Conservation (phyloP, 1,140 invertebrate genomes). For the Camponotus vicinus region DNA sequence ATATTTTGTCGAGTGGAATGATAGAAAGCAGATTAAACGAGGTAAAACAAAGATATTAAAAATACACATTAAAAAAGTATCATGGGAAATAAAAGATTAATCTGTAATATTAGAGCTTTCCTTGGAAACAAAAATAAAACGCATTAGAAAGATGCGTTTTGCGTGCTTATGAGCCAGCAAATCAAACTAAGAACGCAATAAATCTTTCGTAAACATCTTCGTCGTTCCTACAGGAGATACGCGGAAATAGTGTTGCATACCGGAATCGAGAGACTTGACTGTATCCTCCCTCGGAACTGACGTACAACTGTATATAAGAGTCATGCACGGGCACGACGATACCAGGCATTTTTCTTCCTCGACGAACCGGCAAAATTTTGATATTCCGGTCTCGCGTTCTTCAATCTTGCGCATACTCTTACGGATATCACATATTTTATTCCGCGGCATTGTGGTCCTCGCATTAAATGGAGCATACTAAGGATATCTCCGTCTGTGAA, state of each 20-base stretch:
- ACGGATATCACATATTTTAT: constrained; percentile 54
- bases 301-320: constrained; percentile 49
- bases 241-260: not conserved
- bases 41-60: not conserved
- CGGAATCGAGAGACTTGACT: constrained; percentile 17
- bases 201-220: constrained; percentile 29
- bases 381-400: constrained; percentile 49
- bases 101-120: not conserved
- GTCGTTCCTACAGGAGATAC: constrained; percentile 4
- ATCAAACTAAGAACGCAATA: constrained; percentile 50
- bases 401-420: constrained; percentile 62
- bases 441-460: constrained; percentile 45
- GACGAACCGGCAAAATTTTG: constrained; percentile 64
- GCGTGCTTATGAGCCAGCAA: constrained; percentile 1
- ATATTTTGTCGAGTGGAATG: not conserved
- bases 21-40: constrained; percentile 26
- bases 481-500: constrained; percentile 36
- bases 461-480: constrained; percentile 62
- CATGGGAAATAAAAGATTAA: not conserved
- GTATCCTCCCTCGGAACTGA: constrained; percentile 46
- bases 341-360: constrained; percentile 67
- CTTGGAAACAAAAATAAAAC: not conserved
- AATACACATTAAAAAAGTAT: not conserved
- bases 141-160: not conserved
- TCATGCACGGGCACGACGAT: constrained; percentile 44